Conservation (phyloP, 2,888 invertebrate species). For the Mesodorylaimus sp. region DNA sequence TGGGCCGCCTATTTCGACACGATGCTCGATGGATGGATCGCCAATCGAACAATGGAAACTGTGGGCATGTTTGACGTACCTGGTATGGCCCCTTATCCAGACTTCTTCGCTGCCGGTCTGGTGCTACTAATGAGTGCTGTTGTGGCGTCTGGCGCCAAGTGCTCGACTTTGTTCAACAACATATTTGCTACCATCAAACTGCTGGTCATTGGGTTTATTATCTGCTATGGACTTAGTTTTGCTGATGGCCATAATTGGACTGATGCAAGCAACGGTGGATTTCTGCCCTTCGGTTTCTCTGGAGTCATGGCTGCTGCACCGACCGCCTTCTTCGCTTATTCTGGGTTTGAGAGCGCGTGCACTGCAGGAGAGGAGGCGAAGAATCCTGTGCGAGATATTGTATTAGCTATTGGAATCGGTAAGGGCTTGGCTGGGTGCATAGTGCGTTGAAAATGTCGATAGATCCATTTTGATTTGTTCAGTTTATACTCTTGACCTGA, state of each 20-base stretch:
- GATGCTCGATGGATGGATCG: slow-evolving; percentile 27
- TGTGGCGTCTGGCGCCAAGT: slow-evolving; percentile 30
- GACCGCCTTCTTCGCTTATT: slow-evolving; percentile 35
- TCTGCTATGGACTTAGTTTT: slow-evolving; percentile 56
- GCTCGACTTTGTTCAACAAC: slow-evolving; percentile 32
- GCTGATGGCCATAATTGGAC: slow-evolving; percentile 66
- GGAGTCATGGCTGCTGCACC: slow-evolving; percentile 33
- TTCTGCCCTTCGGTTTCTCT: slow-evolving; percentile 32
- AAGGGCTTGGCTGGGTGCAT: too few species aligned
- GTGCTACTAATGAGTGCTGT: slow-evolving; percentile 37
- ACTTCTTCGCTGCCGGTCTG: slow-evolving; percentile 31
- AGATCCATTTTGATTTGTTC: too few species aligned
- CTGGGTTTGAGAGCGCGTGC: slow-evolving; percentile 33
- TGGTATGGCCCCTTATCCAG: slow-evolving; percentile 32
- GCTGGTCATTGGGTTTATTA: slow-evolving; percentile 31
- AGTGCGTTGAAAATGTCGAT: too few species aligned
- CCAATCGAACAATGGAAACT: slow-evolving; percentile 29
- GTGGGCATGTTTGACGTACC: slow-evolving; percentile 14
- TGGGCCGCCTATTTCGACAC: slow-evolving; percentile 36
- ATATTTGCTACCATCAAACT: slow-evolving; percentile 32
- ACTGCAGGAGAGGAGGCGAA: slow-evolving; percentile 33
- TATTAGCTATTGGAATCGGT: slow-evolving; percentile 20
- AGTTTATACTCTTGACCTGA: too few species aligned
- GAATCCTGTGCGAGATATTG: slow-evolving; percentile 27
- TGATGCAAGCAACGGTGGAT: slow-evolving; percentile 25